Conservation (phyloP, 2,888 invertebrate genomes). For the Seira ritae region DNA sequence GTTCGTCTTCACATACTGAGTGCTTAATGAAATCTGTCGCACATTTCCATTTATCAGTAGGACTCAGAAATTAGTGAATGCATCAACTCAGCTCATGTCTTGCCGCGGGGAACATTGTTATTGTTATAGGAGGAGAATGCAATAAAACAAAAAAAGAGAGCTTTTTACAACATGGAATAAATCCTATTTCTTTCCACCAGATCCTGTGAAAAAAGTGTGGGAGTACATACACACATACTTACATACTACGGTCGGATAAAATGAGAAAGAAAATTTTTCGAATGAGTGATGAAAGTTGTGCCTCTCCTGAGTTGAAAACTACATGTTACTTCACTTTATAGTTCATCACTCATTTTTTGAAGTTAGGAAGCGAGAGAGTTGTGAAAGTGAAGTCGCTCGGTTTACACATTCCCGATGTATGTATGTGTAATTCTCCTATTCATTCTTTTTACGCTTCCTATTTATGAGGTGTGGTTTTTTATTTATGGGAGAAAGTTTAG, state of each 20-base stretch:
- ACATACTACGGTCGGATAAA: background rate
- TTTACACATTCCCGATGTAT: too few species aligned
- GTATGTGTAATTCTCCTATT: too few species aligned
- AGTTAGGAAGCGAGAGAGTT: background rate
- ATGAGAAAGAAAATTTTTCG: background rate
- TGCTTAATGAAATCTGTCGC: constrained; percentile 5
- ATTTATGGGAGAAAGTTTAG: background rate
- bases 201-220: background rate
- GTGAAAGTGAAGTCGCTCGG: background rate
- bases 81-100: background rate
- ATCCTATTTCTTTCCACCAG: background rate
- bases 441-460: background rate
- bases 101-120: background rate
- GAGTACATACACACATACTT: too few species aligned
- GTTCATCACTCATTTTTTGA: background rate
- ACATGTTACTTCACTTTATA: background rate
- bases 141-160: background rate
- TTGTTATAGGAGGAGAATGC: background rate
- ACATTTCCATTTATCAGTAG: constrained; percentile 4
- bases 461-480: constrained; percentile 4
- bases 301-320: background rate
- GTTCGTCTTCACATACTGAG: background rate
- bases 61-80: constrained; percentile 6
- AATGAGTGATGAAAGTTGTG: constrained; percentile 7
- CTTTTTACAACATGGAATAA: background rate